These are phyloP conservation scores for Phytoseiulus persimilis DNA, from an alignment of 2,888 invertebrate genomes.

Conservation along the genomic window DNA sequence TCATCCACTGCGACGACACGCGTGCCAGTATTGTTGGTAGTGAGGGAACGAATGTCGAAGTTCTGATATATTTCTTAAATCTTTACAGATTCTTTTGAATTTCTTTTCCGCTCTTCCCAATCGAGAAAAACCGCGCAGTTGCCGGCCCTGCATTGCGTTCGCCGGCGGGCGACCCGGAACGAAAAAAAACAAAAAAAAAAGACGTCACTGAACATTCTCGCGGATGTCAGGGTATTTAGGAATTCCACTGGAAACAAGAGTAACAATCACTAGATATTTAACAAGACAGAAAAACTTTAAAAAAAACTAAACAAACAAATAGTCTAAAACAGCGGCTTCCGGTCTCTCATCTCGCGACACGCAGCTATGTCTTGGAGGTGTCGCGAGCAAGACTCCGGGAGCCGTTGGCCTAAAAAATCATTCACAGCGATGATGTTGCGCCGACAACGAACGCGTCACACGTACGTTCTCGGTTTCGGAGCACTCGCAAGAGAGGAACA, in stretches of 20 bases:
- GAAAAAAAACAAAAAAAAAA: not conserved
- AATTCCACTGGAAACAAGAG: not conserved
- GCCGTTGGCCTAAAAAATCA: no score
- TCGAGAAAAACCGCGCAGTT: not conserved
- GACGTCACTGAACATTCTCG: not conserved
- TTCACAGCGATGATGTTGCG: not conserved
- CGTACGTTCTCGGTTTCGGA: not conserved
- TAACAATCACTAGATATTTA: not conserved
- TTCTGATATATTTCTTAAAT: not conserved
- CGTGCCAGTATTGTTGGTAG: not conserved
- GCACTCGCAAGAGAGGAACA: not conserved
- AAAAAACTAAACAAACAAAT: not conserved
- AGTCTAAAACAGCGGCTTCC: not conserved
- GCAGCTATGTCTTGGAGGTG: no score
- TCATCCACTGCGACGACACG: not conserved
- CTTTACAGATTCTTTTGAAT: not conserved
- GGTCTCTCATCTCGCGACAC: no score
- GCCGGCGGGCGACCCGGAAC: not conserved
- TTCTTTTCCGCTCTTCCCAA: not conserved
- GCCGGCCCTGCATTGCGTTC: not conserved
- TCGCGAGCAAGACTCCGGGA: no score
- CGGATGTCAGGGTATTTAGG: not conserved
- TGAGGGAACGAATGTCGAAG: not conserved
- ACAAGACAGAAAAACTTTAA: not conserved
- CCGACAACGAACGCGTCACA: not conserved